These are phyloP conservation scores for Smittia sp. DNA, from an alignment of 2,888 invertebrate species.

Conservation along the genomic window DNA sequence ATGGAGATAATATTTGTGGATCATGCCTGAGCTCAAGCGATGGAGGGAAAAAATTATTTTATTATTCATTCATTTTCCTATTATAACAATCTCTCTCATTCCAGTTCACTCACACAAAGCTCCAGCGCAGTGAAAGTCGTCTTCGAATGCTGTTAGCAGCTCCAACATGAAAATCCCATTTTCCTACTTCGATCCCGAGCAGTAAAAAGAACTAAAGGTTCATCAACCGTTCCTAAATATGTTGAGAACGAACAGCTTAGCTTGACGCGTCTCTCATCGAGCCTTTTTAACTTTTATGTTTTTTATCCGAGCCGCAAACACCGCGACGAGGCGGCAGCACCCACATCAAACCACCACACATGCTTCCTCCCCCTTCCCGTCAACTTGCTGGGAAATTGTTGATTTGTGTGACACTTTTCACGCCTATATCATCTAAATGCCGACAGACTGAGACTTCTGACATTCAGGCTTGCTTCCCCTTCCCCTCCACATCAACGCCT, in stretches of 20 bases:
- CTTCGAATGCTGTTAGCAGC: neutral
- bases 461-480: too few relatives aligned
- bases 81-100: neutral
- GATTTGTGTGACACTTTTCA: neutral
- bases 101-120: constrained; percentile 16
- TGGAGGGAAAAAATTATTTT: constrained; percentile 17
- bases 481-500: too few relatives aligned
- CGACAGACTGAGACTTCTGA: too few relatives aligned
- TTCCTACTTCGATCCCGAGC: neutral
- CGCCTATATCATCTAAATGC: neutral
- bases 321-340: neutral
- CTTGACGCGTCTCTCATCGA: neutral
- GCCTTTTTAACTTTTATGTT: neutral
- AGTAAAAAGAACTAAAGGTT: neutral
- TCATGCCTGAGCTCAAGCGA: neutral
- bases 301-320: neutral
- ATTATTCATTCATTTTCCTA: constrained; percentile 33
- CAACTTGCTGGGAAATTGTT: neutral
- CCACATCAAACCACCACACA: neutral
- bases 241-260: neutral
- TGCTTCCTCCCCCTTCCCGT: neutral
- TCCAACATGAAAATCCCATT: constrained; percentile 29
- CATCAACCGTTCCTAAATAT: neutral
- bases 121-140: neutral
- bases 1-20: constrained; percentile 14